A percentile compares a stretch with the other conserved stretches of the same genome.
Evolutionary conservation across 2,888 invertebrate species (phyloP).

Genomic region (Leucophenga maculata): DNA sequence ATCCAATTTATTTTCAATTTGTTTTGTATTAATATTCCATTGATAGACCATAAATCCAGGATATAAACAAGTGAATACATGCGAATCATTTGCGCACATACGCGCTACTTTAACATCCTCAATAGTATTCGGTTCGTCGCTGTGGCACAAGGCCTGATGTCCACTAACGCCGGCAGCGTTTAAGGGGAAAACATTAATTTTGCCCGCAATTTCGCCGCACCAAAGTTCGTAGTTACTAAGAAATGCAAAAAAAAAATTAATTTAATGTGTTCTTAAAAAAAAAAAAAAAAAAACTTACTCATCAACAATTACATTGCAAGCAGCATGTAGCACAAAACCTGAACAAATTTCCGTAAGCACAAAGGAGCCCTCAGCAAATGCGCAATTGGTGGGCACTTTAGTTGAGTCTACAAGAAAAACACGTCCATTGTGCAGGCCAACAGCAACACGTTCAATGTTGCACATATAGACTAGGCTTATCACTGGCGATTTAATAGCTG

Average conservation of each 20-base stretch:
- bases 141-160: conserved; percentile 81
- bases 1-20: conserved; percentile 85
- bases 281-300: conserved; percentile 52
- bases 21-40: conserved; percentile 82
- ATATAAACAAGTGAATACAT: conserved; percentile 86
- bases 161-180: conserved; percentile 81
- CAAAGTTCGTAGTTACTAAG: conserved; percentile 82
- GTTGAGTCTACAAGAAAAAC: conserved; percentile 81
- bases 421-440: conserved; percentile 85
- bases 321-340: conserved; percentile 79
- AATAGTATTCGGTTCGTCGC: conserved; percentile 69
- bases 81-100: conserved; percentile 77
- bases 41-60: conserved; percentile 92
- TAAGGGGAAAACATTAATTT: conserved; percentile 84
- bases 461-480: conserved; percentile 80
- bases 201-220: conserved; percentile 89
- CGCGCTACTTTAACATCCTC: conserved; percentile 78
- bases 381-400: conserved; percentile 75
- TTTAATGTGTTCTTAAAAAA: background rate
- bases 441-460: conserved; percentile 82
- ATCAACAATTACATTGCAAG: conserved; percentile 75
- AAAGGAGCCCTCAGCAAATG: conserved; percentile 82
- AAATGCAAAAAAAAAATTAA: background rate
- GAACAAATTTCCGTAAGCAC: conserved; percentile 85
- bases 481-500: conserved; percentile 78